Percentiles rank a stretch among this genome's conserved stretches.
Evolutionary conservation across 2,113 vertebrate species (phyloP).

Genomic region (Microcebus griseorufus): DNA sequence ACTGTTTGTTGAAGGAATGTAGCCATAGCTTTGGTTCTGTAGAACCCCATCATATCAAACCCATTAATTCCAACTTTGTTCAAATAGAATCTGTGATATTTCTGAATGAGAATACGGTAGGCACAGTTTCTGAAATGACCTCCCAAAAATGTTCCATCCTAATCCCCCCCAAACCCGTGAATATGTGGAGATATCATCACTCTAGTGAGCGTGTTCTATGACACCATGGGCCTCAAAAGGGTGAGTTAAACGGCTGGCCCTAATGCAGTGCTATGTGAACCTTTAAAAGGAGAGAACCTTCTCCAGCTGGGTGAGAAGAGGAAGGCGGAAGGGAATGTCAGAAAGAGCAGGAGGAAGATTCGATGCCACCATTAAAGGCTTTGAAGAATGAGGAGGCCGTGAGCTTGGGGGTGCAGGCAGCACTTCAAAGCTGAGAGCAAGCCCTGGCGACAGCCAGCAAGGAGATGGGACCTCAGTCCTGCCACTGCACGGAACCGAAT

Average conservation of each 20-base stretch:
- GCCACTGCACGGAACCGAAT: neutral
- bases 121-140: neutral
- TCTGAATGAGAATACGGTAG: neutral
- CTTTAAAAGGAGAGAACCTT: no score
- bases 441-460: neutral
- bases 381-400: neutral
- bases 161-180: no score
- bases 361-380: neutral
- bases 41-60: neutral
- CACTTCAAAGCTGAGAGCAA: neutral
- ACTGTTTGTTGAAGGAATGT: neutral
- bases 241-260: no score
- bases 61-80: neutral
- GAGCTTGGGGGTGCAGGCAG: neutral
- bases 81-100: neutral
- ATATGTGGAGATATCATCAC: no score
- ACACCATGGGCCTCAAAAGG: neutral
- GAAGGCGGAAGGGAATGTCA: neutral
- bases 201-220: neutral
- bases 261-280: no score
- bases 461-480: neutral
- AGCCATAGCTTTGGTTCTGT: neutral
- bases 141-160: neutral
- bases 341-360: neutral
- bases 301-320: neutral